Percentiles rank a stretch among this genome's conserved stretches.
Conservation (phyloP, 2,113 vertebrate species). For the Trematomus loennbergii region DNA sequence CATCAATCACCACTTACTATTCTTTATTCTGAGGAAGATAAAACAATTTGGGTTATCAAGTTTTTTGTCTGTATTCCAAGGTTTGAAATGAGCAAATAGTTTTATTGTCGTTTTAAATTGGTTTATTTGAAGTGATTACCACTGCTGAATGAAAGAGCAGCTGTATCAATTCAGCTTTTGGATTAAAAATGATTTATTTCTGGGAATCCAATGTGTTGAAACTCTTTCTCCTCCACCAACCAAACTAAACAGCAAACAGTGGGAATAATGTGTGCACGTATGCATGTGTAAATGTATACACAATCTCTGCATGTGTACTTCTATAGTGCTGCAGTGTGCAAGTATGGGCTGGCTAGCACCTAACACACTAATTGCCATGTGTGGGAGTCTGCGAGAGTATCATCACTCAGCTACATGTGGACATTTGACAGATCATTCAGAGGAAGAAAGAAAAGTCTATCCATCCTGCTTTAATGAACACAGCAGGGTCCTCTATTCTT, state of each 20-base stretch:
- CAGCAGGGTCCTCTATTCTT: slow-evolving; percentile 42
- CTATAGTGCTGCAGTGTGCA: slow-evolving; percentile 22
- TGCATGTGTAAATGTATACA: neutral
- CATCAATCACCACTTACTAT: neutral
- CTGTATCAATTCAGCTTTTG: neutral
- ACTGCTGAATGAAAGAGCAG: neutral
- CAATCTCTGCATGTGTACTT: neutral
- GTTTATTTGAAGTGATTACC: neutral
- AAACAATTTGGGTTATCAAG: neutral
- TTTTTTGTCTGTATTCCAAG: neutral
- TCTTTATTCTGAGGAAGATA: neutral
- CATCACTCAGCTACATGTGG: slow-evolving; percentile 40
- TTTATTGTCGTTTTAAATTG: neutral
- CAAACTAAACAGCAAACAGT: neutral
- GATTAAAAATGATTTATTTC: neutral
- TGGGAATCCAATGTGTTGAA: neutral
- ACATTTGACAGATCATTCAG: slow-evolving; percentile 53
- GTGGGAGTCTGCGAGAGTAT: slow-evolving; percentile 62
- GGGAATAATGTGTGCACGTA: neutral
- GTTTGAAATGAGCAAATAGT: neutral
- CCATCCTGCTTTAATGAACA: slow-evolving; percentile 32
- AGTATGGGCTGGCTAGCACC: slow-evolving; percentile 33
- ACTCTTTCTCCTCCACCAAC: slow-evolving; percentile 6
- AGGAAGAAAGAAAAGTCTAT: slow-evolving; percentile 3
- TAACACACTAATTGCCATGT: slow-evolving; percentile 54